phyloP scores from a whole-genome alignment of 1,140 invertebrate genomes.

The Brachionus calyciflorus region DNA sequence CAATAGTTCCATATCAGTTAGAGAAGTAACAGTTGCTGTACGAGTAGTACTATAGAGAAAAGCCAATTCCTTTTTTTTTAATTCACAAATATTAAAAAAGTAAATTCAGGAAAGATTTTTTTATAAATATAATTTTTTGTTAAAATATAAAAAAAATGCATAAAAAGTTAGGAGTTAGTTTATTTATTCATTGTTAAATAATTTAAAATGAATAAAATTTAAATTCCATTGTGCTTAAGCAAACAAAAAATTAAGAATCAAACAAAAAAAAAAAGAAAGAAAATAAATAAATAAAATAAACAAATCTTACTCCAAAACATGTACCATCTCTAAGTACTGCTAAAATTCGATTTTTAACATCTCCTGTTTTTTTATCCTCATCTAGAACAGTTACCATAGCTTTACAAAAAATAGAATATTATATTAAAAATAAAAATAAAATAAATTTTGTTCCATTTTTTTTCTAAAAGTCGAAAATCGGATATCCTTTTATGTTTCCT shows the following conservation, averaged over 20 bases:
- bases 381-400: slow-evolving; percentile 57
- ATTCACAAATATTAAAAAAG: neutral
- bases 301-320: slow-evolving; percentile 59
- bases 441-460: neutral
- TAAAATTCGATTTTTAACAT: slow-evolving; percentile 48
- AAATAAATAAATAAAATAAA: neutral
- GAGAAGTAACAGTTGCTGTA: slow-evolving; percentile 57
- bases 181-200: no score
- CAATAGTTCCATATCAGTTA: slow-evolving; percentile 56
- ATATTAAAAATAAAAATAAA: neutral
- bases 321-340: slow-evolving; percentile 56
- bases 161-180: slow-evolving; percentile 12
- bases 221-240: slow-evolving; percentile 33
- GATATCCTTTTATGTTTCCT: no score
- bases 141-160: no score
- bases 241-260: no score
- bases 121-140: no score
- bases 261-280: neutral
- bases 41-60: slow-evolving; percentile 56
- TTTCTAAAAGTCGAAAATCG: no score
- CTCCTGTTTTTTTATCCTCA: slow-evolving; percentile 54
- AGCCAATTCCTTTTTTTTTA: slow-evolving; percentile 59
- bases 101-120: no score
- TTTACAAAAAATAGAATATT: slow-evolving; percentile 39
- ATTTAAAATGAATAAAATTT: neutral